Evolutionary conservation across 2,888 invertebrate genomes (phyloP), one percentile per base, ranked within the genome.

Genomic region (Tanytarsus gracilentus): DNA sequence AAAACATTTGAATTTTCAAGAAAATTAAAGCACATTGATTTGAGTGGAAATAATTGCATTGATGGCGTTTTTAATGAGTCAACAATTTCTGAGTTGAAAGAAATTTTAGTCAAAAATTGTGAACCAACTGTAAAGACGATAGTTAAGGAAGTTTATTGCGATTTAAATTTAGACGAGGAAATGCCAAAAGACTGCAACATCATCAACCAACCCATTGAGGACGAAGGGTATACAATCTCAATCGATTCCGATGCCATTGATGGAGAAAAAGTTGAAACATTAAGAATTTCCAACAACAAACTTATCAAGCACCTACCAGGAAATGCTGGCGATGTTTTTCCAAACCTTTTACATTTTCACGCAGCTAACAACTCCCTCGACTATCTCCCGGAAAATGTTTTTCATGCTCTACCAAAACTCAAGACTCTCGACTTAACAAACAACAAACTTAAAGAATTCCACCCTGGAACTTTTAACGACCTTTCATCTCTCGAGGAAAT

Each of bases 1-100:
- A 49, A 61, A 23, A 61, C 55, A 50, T 60, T 63, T 40, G 61
- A 61, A 39, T 48, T 55, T 23, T 23, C 62, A n/a, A 52, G 44
- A 4, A 61, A 62, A n/a, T 48, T 64, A 25, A 23, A 14, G n/a
- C 25, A 14, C 14, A 14, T 56, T 2, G 26, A 16, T 21, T 40
- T 56, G 2, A 21, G 16, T 11, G 26, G 27, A 4, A 56, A 39
- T n/a, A 16, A 25, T 8, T 56, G 55, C 21, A 39, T 56, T 25
- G 55, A 56, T 39, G 14, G n/a, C 18, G 14, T 25, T 14, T 56
- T 56, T 11, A 21, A 39, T 14, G 9, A 5, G 4, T 14, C 27
- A 3, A 8, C 11, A 27, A 25, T 56, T 39, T 25, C 25, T 8
- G 18, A 25, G 3, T 25, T 56, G 40, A 56, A 40, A 21, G 27